Percentiles rank a stretch among this genome's conserved stretches.
phyloP scores from a whole-genome alignment of 2,113 vertebrate species.

The Ailurus styani region DNA sequence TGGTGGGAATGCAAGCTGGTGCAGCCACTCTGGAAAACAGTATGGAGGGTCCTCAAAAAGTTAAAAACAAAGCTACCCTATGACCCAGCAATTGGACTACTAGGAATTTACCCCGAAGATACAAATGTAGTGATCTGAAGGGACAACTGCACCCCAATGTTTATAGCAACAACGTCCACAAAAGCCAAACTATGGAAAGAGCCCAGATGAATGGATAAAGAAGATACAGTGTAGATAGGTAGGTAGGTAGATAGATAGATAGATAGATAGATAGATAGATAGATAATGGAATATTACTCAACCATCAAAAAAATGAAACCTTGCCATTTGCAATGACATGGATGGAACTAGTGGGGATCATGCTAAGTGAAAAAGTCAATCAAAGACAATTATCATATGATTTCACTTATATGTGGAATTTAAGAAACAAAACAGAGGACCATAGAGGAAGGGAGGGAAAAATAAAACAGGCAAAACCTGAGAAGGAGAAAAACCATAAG shows the following conservation, averaged over 20 bases:
- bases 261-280: too few species aligned
- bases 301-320: neutral
- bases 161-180: neutral
- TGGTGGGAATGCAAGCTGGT: neutral
- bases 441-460: neutral
- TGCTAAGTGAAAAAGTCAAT: neutral
- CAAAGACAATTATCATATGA: neutral
- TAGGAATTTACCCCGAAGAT: neutral
- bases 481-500: neutral
- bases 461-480: neutral
- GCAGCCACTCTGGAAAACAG: neutral
- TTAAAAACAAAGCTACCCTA: neutral
- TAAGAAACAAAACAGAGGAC: neutral
- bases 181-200: neutral
- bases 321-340: neutral
- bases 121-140: neutral
- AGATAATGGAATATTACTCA: neutral
- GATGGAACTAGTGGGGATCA: neutral
- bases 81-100: neutral
- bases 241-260: too few species aligned
- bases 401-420: neutral
- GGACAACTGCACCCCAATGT: neutral
- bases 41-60: neutral
- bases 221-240: neutral
- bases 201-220: neutral